Conservation (phyloP, 37 sponge, comb jelly and placozoan species). For the Petrosia ficiformis region DNA sequence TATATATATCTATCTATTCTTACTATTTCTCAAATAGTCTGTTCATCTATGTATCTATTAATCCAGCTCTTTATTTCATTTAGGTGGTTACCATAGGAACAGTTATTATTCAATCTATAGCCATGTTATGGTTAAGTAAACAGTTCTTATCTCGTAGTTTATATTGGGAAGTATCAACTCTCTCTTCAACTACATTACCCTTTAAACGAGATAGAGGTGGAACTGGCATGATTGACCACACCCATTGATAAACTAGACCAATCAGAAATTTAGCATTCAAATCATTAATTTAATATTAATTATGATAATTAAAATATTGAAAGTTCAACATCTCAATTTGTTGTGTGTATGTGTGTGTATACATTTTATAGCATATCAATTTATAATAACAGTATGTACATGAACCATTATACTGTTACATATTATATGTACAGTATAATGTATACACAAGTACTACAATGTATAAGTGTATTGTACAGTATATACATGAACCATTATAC, state of each 20-base stretch:
- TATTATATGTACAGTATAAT: too few species aligned
- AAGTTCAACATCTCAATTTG: neutral
- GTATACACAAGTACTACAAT: too few species aligned
- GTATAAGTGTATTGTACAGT: too few species aligned
- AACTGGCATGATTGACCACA: too few species aligned
- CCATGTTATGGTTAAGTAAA: slow-evolving; percentile 55
- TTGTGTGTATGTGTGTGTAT: neutral
- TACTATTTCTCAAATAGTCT: neutral
- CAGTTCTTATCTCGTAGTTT: slow-evolving; percentile 73
- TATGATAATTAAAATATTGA: neutral
- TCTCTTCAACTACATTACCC: slow-evolving; percentile 70
- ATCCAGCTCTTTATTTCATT: neutral
- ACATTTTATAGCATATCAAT: too few species aligned
- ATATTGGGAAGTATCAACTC: slow-evolving; percentile 84
- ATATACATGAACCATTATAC: too few species aligned
- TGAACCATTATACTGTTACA: too few species aligned
- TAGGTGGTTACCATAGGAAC: slow-evolving; percentile 66
- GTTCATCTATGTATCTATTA: neutral
- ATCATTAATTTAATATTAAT: neutral
- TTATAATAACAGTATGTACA: too few species aligned
- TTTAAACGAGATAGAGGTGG: slow-evolving; percentile 61
- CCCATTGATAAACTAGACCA: too few species aligned
- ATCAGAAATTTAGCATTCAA: too few species aligned
- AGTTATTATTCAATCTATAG: slow-evolving; percentile 38
- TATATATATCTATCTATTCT: too few species aligned